Conservation (phyloP, 2,797 vertebrate genomes). For the Coendou prehensilis region DNA sequence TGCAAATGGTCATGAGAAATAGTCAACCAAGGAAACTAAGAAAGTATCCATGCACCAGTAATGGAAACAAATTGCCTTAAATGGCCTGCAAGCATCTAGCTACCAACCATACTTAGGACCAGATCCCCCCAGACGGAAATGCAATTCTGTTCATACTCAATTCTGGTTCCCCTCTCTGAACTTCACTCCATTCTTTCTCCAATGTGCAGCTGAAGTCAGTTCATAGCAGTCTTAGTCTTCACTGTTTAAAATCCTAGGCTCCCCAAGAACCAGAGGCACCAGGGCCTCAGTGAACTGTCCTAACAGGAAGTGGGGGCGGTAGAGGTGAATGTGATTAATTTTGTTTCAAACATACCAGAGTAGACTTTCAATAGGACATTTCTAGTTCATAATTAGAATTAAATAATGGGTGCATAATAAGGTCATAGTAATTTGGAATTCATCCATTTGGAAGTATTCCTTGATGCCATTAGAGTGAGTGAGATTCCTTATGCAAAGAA, state of each 20-base stretch:
- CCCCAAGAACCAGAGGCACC: neutral
- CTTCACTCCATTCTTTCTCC: neutral
- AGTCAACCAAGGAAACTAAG: neutral
- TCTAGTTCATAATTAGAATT: neutral
- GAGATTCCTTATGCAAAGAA: slow-evolving; percentile 3
- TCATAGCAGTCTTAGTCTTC: neutral
- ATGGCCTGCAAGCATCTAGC: neutral
- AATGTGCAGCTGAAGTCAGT: neutral
- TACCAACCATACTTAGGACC: neutral
- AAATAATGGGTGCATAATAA: neutral
- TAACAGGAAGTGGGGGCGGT: neutral
- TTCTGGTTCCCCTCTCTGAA: neutral
- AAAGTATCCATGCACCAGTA: neutral
- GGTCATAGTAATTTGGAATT: neutral
- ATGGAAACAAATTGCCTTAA: neutral
- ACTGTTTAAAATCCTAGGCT: neutral
- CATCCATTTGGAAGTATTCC: neutral
- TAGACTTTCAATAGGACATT: neutral
- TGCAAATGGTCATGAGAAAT: neutral
- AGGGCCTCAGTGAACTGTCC: neutral
- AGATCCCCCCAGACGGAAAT: neutral
- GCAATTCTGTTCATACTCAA: neutral
- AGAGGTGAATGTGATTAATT: slow-evolving; percentile 2
- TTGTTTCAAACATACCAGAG: slow-evolving; percentile 3
- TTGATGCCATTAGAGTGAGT: neutral